These are phyloP conservation scores for Atta colombica DNA, from an alignment of 1,140 invertebrate genomes.

Conservation along the genomic window DNA sequence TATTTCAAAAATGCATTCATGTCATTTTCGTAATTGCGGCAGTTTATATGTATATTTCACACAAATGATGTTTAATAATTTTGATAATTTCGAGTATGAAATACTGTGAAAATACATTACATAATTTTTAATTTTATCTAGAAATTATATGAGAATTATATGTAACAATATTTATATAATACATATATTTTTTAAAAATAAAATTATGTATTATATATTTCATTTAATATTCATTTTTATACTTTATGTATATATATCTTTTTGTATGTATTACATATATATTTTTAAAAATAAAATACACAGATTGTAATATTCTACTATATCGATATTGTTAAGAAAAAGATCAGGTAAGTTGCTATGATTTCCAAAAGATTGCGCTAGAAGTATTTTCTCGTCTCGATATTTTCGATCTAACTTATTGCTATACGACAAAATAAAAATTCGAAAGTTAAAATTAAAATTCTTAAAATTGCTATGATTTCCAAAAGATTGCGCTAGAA, in stretches of 20 bases:
- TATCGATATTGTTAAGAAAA: background rate
- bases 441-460: background rate
- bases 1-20: background rate
- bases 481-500: slow-evolving; percentile 22
- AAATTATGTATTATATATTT: background rate
- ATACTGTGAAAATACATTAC: background rate
- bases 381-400: slow-evolving; percentile 9
- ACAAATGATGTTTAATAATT: background rate
- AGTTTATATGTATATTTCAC: background rate
- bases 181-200: background rate
- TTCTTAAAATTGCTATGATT: background rate
- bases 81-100: background rate
- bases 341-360: background rate
- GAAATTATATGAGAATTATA: background rate
- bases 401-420: slow-evolving; percentile 18
- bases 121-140: background rate
- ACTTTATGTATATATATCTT: no score
- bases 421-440: slow-evolving; percentile 19
- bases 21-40: background rate
- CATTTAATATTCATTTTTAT: no score
- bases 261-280: no score
- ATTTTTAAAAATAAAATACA: background rate
- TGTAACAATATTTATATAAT: no score
- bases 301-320: background rate
- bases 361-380: slow-evolving; percentile 22